These are phyloP conservation scores for Drosophila baimaii DNA, from an alignment of 1,140 invertebrate genomes.

Conservation along the genomic window DNA sequence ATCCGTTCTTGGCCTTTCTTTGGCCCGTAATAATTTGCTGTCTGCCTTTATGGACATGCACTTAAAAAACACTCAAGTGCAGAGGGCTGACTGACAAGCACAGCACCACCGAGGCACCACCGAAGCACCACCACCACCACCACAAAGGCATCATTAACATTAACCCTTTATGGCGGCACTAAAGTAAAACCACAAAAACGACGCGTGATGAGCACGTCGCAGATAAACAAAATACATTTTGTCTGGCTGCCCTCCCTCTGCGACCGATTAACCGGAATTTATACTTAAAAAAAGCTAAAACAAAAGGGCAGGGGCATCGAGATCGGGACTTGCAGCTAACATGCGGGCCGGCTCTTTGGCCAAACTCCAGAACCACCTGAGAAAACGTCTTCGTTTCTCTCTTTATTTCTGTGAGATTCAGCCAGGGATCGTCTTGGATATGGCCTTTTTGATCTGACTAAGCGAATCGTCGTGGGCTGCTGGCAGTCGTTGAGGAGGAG, in stretches of 20 bases:
- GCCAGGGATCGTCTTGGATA: conserved; percentile 8
- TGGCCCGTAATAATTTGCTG: conserved; percentile 66
- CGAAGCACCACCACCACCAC: conserved; percentile 12
- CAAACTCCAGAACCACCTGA: conserved; percentile 6
- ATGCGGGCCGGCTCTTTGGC: conserved; percentile 17
- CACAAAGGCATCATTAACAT: conserved; percentile 73
- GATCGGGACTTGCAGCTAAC: conserved; percentile 12
- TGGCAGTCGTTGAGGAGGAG: conserved; percentile 4
- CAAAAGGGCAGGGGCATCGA: conserved; percentile 23
- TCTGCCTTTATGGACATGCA: conserved; percentile 77
- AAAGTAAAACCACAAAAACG: conserved; percentile 78
- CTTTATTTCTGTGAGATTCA: conserved; percentile 6
- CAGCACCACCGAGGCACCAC: conserved; percentile 9
- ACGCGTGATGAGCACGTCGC: conserved; percentile 78
- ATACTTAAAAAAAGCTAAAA: conserved; percentile 15
- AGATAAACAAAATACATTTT: conserved; percentile 76
- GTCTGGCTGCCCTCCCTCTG: conserved; percentile 9
- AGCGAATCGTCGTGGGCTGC: conserved; percentile 11
- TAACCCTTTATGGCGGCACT: conserved; percentile 80
- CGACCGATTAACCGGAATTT: conserved; percentile 50
- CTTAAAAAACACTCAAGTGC: conserved; percentile 80
- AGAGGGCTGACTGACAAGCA: conserved; percentile 60
- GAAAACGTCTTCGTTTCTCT: background rate
- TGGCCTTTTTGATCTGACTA: conserved; percentile 15
- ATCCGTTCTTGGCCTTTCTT: conserved; percentile 25